phyloP scores from a whole-genome alignment of 2,113 vertebrate genomes.

The Heterochromis multidens region DNA sequence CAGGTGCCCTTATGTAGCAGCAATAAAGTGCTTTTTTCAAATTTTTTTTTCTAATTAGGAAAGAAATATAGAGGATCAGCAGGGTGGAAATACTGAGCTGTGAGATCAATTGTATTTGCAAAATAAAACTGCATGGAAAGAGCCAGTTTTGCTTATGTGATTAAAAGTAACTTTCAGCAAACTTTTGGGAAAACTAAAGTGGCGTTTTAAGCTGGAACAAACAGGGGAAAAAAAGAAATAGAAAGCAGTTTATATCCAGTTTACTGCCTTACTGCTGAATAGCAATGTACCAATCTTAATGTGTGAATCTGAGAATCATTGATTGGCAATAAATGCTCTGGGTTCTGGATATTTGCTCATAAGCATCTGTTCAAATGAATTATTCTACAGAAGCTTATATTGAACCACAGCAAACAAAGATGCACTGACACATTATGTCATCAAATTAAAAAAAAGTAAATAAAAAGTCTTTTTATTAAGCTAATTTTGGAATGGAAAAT shows the following conservation, averaged over 20 bases:
- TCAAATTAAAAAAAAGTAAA: not conserved
- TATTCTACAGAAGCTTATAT: not conserved
- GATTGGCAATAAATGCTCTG: not conserved
- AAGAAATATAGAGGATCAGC: not conserved
- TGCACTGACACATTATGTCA: not conserved
- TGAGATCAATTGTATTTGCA: not conserved
- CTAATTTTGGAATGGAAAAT: not conserved
- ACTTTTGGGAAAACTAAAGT: not conserved
- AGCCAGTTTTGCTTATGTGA: constrained; percentile 15
- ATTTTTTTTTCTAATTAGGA: not conserved
- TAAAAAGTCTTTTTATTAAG: not conserved
- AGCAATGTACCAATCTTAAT: not conserved
- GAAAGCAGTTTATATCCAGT: not conserved
- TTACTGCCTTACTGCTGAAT: not conserved
- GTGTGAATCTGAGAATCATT: not conserved
- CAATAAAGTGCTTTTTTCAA: constrained; percentile 10
- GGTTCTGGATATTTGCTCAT: not conserved
- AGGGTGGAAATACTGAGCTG: not conserved
- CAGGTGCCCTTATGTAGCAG: constrained; percentile 3
- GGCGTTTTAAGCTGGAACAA: not conserved
- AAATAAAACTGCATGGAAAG: not conserved
- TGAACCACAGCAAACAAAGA: not conserved
- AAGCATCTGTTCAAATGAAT: not conserved
- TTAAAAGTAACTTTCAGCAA: constrained; percentile 14
- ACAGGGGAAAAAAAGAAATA: not conserved